A percentile compares a stretch with the other conserved stretches of the same genome.
These are phyloP conservation scores for Brachionus rubens DNA, from an alignment of 1,140 invertebrate genomes.

Conservation along the genomic window DNA sequence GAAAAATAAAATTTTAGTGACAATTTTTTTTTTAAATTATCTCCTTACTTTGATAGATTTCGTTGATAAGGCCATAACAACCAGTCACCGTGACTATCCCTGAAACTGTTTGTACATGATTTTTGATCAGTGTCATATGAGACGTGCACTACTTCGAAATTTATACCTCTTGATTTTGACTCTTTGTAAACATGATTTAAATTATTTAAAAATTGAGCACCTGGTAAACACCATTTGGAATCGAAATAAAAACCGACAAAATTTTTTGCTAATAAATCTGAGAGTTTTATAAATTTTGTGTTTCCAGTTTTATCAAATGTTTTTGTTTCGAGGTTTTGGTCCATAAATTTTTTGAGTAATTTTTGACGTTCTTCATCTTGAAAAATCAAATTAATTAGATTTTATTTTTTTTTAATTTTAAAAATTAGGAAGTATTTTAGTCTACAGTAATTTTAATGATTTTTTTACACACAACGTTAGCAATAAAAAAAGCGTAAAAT, in stretches of 20 bases:
- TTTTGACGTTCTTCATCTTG: neutral
- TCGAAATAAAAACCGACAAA: constrained; percentile 33
- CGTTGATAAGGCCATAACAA: constrained; percentile 6
- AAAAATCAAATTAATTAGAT: neutral
- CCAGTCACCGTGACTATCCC: neutral
- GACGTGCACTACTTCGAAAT: neutral
- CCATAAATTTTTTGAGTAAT: neutral
- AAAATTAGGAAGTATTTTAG: too few species aligned
- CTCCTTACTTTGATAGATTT: neutral
- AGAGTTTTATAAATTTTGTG: neutral
- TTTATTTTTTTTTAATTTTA: too few species aligned
- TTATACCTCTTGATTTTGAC: neutral
- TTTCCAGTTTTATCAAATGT: neutral
- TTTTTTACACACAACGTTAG: too few species aligned
- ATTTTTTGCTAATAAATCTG: neutral
- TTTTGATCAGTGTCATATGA: neutral
- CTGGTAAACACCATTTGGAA: constrained; percentile 7
- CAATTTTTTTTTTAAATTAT: neutral
- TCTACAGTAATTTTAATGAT: too few species aligned
- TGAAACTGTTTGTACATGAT: neutral
- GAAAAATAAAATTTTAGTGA: neutral
- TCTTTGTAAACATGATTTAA: neutral
- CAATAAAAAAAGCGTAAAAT: too few species aligned
- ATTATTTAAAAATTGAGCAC: neutral
- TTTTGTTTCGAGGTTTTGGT: neutral